phyloP scores from a whole-genome alignment of 64 coral and sea anemone genomes.

The Platygyra sinensis region DNA sequence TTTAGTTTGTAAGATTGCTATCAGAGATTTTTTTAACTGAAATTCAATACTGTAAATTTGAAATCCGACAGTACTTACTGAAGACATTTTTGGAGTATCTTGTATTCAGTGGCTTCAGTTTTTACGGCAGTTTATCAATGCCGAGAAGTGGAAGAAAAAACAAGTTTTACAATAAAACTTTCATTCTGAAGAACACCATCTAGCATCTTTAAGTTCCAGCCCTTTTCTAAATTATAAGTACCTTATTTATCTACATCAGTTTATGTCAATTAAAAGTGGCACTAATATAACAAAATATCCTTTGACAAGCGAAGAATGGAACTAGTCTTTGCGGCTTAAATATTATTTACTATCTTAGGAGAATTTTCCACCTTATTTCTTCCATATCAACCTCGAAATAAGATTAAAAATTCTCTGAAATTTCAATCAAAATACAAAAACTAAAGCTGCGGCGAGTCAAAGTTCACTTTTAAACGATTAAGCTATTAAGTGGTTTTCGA shows the following conservation, averaged over 20 bases:
- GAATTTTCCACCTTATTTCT: neutral
- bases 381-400: neutral
- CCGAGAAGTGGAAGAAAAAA: neutral
- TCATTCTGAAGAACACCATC: neutral
- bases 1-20: constrained; percentile 8
- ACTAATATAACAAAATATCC: neutral
- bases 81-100: neutral
- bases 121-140: neutral
- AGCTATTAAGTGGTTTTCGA: neutral
- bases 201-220: neutral
- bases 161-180: neutral
- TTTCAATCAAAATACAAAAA: neutral
- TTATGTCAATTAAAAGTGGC: neutral
- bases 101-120: neutral
- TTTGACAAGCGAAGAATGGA: neutral
- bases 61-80: neutral
- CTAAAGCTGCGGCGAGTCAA: neutral
- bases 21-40: neutral
- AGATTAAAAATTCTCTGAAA: too few relatives aligned
- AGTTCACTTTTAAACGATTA: neutral
- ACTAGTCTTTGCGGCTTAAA: neutral
- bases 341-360: too few relatives aligned
- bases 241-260: neutral
- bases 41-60: neutral
- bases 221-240: neutral